phyloP scores from a whole-genome alignment of 2,113 vertebrate genomes.

The Catharus bicknelli region DNA sequence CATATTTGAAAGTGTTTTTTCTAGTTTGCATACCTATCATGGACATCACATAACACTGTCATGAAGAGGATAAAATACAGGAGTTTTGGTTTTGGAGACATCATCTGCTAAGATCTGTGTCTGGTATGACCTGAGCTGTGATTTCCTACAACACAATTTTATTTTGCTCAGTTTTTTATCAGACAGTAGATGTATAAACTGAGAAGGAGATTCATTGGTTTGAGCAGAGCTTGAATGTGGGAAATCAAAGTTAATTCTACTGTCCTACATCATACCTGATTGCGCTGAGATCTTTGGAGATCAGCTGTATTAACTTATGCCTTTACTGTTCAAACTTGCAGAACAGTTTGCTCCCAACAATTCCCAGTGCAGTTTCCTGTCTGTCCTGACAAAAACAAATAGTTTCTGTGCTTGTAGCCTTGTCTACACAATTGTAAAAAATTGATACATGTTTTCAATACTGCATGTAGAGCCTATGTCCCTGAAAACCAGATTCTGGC shows the following conservation, averaged over 20 bases:
- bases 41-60: not conserved
- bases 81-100: not conserved
- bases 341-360: not conserved
- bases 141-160: not conserved
- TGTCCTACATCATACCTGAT: not conserved
- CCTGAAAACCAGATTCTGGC: not conserved
- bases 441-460: not conserved
- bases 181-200: not conserved
- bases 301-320: not conserved
- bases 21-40: not conserved
- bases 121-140: not conserved
- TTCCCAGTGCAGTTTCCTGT: not conserved
- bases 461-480: rapidly evolving
- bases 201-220: not conserved
- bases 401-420: not conserved
- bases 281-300: not conserved
- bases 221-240: not conserved
- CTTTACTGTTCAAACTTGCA: not conserved
- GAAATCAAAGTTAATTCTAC: not conserved
- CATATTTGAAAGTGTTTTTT: conserved; percentile 14
- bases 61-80: conserved; percentile 24
- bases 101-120: not conserved
- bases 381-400: not conserved
- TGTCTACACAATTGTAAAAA: not conserved
- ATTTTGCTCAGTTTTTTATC: not conserved